Conservation (phyloP, 2,888 invertebrate species). For the Julus scanicus region DNA sequence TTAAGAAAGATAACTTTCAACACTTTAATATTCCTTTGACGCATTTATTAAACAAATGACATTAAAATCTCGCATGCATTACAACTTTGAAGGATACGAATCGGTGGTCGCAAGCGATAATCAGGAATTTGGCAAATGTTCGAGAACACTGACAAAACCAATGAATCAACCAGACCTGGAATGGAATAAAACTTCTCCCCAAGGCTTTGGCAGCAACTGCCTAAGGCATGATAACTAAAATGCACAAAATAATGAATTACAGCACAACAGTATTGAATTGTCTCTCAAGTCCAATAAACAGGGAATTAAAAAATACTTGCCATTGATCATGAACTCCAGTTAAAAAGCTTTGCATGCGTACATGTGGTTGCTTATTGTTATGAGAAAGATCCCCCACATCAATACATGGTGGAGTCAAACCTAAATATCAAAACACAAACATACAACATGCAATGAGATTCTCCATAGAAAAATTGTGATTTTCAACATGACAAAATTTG, state of each 20-base stretch:
- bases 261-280: too few species aligned
- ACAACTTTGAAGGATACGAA: constrained; percentile 67
- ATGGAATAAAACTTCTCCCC: constrained; percentile 86
- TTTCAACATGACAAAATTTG: constrained; percentile 62
- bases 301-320: constrained; percentile 60
- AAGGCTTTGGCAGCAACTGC: constrained; percentile 81
- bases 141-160: constrained; percentile 78
- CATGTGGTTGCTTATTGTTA: constrained; percentile 69
- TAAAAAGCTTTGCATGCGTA: constrained; percentile 87
- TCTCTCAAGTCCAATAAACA: neutral
- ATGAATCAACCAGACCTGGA: constrained; percentile 78
- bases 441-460: neutral
- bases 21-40: neutral
- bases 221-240: constrained; percentile 78
- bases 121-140: constrained; percentile 82
- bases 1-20: neutral
- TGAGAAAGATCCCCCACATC: constrained; percentile 56
- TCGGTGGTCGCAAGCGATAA: constrained; percentile 83
- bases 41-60: too few species aligned
- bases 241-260: neutral
- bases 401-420: constrained; percentile 40
- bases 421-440: neutral
- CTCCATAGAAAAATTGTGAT: neutral
- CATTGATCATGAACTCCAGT: constrained; percentile 81
- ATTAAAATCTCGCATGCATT: neutral